A percentile compares a stretch with the other conserved stretches of the same genome.
Conservation (phyloP, 1,140 invertebrate species). For the Mactra quadrangularis region DNA sequence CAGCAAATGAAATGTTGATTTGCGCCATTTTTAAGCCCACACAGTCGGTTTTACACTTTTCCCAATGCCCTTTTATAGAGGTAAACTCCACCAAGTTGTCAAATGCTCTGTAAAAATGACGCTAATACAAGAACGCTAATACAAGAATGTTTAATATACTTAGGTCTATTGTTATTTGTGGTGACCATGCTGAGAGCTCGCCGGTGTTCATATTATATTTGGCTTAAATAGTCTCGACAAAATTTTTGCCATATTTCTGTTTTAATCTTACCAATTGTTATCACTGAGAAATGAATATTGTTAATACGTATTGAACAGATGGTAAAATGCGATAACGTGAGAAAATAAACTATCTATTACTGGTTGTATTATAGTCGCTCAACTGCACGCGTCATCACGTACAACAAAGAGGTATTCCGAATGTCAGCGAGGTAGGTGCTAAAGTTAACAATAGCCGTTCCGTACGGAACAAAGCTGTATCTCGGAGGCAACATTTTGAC, state of each 20-base stretch:
- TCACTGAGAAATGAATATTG: neutral
- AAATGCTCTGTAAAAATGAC: no score
- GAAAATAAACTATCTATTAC: slow-evolving; percentile 6
- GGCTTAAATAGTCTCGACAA: no score
- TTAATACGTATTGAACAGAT: neutral
- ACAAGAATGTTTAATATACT: no score
- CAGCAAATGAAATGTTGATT: no score
- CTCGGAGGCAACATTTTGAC: neutral
- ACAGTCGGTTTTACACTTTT: no score
- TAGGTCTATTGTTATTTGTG: no score
- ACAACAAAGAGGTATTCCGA: neutral
- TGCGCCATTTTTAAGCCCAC: no score
- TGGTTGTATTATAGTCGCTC: neutral
- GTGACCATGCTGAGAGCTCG: no score
- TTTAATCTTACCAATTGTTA: neutral
- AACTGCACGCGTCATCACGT: neutral
- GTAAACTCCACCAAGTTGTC: no score
- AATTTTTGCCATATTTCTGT: neutral
- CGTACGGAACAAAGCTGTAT: neutral
- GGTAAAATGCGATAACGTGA: neutral
- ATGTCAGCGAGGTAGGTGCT: neutral
- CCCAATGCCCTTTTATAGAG: no score
- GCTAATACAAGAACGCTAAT: no score
- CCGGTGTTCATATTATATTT: no score
- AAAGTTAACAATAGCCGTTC: neutral